Conservation (phyloP, 2,888 invertebrate species). For the Rotaria magnacalcarata region DNA sequence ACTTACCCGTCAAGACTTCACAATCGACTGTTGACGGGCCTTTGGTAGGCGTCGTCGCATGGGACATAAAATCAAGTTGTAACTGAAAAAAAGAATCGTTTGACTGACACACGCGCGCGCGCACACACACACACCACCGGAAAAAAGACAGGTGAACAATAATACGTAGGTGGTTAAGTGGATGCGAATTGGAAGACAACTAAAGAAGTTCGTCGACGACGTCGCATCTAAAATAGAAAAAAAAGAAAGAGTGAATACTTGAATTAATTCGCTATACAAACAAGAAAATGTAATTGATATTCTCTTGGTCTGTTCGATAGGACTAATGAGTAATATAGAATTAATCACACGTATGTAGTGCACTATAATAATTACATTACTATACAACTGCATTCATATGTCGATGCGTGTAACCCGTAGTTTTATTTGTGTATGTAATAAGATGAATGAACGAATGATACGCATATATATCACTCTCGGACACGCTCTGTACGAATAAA, state of each 20-base stretch:
- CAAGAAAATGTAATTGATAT: background rate
- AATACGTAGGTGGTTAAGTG: background rate
- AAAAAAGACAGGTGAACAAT: conserved; percentile 3
- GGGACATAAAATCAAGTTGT: background rate
- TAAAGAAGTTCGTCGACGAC: background rate
- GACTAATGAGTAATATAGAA: background rate
- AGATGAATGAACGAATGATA: background rate
- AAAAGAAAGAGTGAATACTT: background rate
- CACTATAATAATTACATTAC: background rate
- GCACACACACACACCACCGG: conserved; percentile 17
- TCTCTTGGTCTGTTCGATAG: background rate
- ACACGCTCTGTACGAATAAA: background rate
- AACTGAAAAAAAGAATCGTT: background rate
- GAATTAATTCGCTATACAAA: background rate
- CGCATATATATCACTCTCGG: background rate
- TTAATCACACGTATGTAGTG: background rate
- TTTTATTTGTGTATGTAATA: background rate
- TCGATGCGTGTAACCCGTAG: background rate
- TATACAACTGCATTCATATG: background rate
- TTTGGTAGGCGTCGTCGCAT: conserved; percentile 14
- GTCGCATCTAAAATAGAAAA: background rate
- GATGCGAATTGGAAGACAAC: background rate
- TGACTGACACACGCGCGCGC: background rate
- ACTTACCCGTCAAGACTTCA: conserved; percentile 27
- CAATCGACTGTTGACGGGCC: conserved; percentile 13